Evolutionary conservation across 2,113 vertebrate genomes (phyloP).

Genomic region (Agapornis roseicollis): DNA sequence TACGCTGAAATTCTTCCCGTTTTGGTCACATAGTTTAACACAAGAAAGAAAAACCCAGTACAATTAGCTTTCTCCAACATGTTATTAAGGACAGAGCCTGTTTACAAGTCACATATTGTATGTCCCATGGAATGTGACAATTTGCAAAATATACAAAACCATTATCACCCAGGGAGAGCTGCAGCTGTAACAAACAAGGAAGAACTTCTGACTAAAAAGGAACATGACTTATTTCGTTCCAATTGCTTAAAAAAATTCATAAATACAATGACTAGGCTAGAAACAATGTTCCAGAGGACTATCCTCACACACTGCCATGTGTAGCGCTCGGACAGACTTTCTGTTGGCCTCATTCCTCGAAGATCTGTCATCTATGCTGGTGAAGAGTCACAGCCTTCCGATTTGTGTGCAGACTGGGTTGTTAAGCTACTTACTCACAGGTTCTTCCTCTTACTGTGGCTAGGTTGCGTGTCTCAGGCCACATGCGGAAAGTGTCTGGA

Average conservation of each 20-base stretch:
- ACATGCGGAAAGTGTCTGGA: background rate
- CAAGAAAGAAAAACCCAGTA: background rate
- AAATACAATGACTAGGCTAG: background rate
- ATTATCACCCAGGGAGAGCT: background rate
- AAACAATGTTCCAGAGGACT: background rate
- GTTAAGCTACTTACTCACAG: background rate
- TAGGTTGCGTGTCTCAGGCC: background rate
- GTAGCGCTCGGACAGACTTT: background rate
- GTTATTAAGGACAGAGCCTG: background rate
- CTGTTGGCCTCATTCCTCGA: slow-evolving; percentile 18
- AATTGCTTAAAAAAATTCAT: slow-evolving; percentile 1
- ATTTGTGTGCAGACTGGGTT: background rate
- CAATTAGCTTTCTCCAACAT: background rate
- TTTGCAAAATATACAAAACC: background rate
- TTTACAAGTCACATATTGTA: background rate
- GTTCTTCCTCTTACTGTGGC: background rate
- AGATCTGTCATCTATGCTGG: background rate
- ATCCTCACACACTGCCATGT: background rate
- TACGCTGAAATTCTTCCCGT: background rate
- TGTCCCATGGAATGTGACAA: background rate
- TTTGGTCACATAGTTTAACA: background rate
- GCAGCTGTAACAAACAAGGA: background rate
- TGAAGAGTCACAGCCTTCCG: background rate
- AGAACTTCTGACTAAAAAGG: slow-evolving; percentile 24
- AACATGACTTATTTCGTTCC: background rate